phyloP scores from a whole-genome alignment of 2,888 invertebrate genomes.

The Carabus problematicus region DNA sequence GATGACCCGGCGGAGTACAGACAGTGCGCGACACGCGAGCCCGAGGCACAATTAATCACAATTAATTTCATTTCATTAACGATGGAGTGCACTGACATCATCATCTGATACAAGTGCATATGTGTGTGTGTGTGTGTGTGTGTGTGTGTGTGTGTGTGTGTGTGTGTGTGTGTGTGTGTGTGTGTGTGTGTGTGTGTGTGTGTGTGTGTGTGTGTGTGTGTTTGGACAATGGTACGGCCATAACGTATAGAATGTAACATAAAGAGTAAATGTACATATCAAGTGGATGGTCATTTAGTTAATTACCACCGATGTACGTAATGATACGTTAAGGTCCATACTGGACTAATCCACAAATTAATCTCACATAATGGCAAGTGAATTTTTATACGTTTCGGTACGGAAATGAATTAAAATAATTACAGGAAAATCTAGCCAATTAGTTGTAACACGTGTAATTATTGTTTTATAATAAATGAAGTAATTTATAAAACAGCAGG shows the following conservation, averaged over 20 bases:
- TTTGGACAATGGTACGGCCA: no score
- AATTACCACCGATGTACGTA: not conserved
- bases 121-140: not conserved
- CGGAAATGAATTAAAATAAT: no score
- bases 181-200: no score
- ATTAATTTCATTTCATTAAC: constrained; percentile 25
- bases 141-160: not conserved
- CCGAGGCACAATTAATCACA: constrained; percentile 11
- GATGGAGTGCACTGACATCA: constrained; percentile 18
- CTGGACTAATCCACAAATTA: not conserved
- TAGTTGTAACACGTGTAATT: no score
- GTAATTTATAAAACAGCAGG: no score
- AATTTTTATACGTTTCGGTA: not conserved
- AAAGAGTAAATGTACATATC: not conserved
- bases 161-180: not conserved
- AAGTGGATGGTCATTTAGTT: constrained; percentile 11
- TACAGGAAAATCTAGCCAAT: no score
- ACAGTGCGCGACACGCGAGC: not conserved
- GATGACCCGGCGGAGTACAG: no score
- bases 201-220: not conserved
- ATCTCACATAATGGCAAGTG: not conserved
- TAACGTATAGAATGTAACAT: no score
- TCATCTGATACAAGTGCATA: constrained; percentile 6
- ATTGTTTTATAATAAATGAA: no score
- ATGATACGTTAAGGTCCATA: not conserved